Percentiles rank a stretch among this genome's conserved stretches.
Conservation (phyloP, 2,797 vertebrate species). For the Artibeus jamaicensis region DNA sequence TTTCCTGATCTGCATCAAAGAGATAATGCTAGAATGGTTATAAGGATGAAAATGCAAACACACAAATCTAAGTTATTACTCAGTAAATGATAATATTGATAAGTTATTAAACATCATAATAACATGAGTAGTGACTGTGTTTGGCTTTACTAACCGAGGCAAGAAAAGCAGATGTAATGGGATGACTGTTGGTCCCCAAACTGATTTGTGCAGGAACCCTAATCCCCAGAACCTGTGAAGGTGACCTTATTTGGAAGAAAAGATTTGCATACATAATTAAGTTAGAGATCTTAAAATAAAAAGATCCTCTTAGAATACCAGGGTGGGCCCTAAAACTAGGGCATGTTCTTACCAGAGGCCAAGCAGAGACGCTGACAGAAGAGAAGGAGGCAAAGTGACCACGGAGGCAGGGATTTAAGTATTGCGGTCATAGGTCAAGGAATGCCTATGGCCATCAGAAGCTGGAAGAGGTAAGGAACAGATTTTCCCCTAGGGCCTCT, state of each 20-base stretch:
- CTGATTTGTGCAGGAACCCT: neutral
- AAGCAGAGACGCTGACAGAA: neutral
- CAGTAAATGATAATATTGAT: neutral
- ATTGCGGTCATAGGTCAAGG: neutral
- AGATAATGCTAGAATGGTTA: neutral
- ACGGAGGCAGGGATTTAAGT: neutral
- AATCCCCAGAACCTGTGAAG: neutral
- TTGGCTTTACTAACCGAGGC: neutral
- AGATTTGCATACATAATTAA: neutral
- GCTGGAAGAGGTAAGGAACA: neutral
- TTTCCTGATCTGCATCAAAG: neutral
- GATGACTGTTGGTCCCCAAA: neutral
- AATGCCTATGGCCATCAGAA: neutral
- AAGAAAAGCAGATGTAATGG: neutral
- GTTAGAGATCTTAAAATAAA: neutral
- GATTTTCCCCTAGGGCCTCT: neutral
- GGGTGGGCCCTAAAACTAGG: neutral
- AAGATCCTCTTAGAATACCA: neutral
- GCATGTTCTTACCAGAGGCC: neutral
- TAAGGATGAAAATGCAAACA: neutral
- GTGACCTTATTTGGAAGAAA: neutral
- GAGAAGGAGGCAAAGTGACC: neutral
- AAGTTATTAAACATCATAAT: neutral
- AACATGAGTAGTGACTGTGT: neutral
- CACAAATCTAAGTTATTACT: neutral